Percentiles rank a stretch among this genome's conserved stretches.
phyloP scores from a whole-genome alignment of 2,797 vertebrate genomes.

The Lates japonicus region DNA sequence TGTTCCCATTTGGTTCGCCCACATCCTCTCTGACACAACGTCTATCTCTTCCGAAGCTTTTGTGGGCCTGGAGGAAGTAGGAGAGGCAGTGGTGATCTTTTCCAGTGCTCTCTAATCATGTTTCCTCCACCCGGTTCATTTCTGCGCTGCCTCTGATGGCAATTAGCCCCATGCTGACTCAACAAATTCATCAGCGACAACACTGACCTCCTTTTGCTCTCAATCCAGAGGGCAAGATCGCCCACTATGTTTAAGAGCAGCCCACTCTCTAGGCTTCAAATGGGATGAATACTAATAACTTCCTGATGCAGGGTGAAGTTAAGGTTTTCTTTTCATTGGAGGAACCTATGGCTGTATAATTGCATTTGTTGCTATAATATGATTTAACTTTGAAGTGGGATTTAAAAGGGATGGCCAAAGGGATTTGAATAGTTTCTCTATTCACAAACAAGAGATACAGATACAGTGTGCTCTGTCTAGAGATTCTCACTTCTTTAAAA shows the following conservation, averaged over 20 bases:
- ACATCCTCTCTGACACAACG: slow-evolving; percentile 54
- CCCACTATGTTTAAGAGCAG: slow-evolving; percentile 46
- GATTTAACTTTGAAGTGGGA: slow-evolving; percentile 71
- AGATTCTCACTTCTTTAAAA: slow-evolving; percentile 53
- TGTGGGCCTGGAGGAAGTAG: slow-evolving; percentile 48
- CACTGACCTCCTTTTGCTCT: slow-evolving; percentile 72
- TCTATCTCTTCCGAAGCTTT: slow-evolving; percentile 58
- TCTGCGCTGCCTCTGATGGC: slow-evolving; percentile 59
- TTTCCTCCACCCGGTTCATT: slow-evolving; percentile 62
- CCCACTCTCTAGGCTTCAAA: slow-evolving; percentile 26
- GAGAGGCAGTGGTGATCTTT: slow-evolving; percentile 30
- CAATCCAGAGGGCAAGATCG: slow-evolving; percentile 62
- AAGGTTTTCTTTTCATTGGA: slow-evolving; percentile 46
- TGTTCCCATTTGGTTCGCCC: slow-evolving; percentile 62
- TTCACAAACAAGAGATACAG: slow-evolving; percentile 56
- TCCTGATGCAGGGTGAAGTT: slow-evolving; percentile 57
- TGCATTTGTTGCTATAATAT: slow-evolving; percentile 57
- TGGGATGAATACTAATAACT: slow-evolving; percentile 49
- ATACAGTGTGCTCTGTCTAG: slow-evolving; percentile 41
- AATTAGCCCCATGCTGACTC: slow-evolving; percentile 80
- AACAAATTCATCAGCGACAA: slow-evolving; percentile 70
- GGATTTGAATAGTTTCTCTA: slow-evolving; percentile 45
- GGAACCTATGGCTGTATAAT: slow-evolving; percentile 60
- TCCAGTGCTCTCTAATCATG: slow-evolving; percentile 66
- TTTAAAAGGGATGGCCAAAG: slow-evolving; percentile 59